A percentile compares a stretch with the other conserved stretches of the same genome.
These are phyloP conservation scores for Cygnus buccinator DNA, from an alignment of 2,113 vertebrate species.

Conservation along the genomic window DNA sequence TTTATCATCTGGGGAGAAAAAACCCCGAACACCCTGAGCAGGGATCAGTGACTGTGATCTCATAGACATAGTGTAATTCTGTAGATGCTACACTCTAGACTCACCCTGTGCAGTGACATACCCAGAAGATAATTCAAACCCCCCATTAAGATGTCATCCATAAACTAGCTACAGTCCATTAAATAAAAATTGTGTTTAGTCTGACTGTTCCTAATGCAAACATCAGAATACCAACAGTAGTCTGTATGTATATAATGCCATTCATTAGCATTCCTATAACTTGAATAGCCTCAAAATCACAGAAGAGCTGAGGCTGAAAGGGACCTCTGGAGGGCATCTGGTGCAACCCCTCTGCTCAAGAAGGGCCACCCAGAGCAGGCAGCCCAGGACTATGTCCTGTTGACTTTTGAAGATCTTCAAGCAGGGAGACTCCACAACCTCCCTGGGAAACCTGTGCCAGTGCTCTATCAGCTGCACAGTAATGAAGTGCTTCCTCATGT, in stretches of 20 bases:
- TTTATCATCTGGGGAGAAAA: background rate
- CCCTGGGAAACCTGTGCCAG: too few relatives aligned
- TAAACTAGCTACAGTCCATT: background rate
- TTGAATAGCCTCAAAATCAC: background rate
- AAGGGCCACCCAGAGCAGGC: too few relatives aligned
- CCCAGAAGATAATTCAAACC: background rate
- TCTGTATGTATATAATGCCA: background rate
- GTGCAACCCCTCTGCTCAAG: too few relatives aligned
- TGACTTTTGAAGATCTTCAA: too few relatives aligned
- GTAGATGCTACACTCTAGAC: background rate
- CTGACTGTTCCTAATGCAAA: background rate
- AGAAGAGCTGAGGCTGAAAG: too few relatives aligned
- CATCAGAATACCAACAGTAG: background rate
- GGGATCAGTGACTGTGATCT: background rate
- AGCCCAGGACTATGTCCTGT: too few relatives aligned
- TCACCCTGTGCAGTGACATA: background rate
- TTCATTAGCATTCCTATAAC: background rate
- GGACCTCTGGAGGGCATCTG: too few relatives aligned
- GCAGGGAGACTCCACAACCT: too few relatives aligned
- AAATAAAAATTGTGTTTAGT: background rate
- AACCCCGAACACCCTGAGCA: background rate
- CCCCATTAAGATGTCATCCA: background rate
- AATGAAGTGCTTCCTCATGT: too few relatives aligned
- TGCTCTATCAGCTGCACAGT: too few relatives aligned
- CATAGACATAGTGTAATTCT: background rate